Percentiles rank a stretch among this genome's conserved stretches.
Evolutionary conservation across 2,113 vertebrate species (phyloP).

Genomic region (Sapayoa aenigma): DNA sequence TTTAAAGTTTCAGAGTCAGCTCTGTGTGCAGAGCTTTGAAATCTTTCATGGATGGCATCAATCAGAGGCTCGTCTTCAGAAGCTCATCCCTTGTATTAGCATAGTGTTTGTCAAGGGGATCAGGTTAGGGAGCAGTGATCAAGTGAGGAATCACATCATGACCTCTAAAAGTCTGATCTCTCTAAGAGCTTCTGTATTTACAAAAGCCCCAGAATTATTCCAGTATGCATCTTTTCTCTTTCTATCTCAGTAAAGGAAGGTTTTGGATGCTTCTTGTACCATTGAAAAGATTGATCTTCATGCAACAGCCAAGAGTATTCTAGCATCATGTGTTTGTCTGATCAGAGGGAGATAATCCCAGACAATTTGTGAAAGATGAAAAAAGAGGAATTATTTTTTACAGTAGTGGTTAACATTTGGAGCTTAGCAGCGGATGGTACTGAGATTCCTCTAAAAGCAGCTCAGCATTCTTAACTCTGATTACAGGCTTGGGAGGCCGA

Average conservation of each 20-base stretch:
- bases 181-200: neutral
- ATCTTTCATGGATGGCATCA: neutral
- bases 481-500: neutral
- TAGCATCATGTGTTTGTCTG: neutral
- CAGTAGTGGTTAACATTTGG: neutral
- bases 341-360: neutral
- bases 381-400: conserved; percentile 13
- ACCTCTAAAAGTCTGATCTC: neutral
- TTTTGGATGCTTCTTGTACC: neutral
- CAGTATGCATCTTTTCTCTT: neutral
- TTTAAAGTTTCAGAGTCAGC: neutral
- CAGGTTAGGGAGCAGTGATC: neutral
- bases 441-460: conserved; percentile 6
- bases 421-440: neutral
- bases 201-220: neutral
- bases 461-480: neutral
- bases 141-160: neutral
- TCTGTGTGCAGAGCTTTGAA: neutral
- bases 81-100: neutral
- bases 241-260: neutral
- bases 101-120: neutral
- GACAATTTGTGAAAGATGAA: neutral
- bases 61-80: neutral
- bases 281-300: neutral
- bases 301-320: neutral